A percentile compares a stretch with the other conserved stretches of the same genome.
Conservation (phyloP, 2,888 invertebrate species). For the Mesorhabditis spiculigera region DNA sequence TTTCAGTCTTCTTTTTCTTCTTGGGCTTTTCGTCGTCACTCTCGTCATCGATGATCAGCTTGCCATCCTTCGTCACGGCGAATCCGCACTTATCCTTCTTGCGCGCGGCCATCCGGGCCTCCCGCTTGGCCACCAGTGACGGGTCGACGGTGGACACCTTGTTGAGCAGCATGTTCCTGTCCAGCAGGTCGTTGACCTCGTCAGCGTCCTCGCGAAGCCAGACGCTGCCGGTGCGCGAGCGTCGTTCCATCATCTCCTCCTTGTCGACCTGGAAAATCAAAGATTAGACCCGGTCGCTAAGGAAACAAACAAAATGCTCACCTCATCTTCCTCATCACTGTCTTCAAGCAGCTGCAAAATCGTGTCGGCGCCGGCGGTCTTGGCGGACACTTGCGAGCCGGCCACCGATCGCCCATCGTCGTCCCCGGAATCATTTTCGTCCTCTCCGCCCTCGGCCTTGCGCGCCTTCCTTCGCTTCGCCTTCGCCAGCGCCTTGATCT, state of each 20-base stretch:
- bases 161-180: slow-evolving; percentile 35
- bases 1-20: slow-evolving; percentile 1
- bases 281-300: background rate
- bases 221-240: slow-evolving; percentile 26
- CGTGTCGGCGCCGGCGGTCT: slow-evolving; percentile 51
- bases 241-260: slow-evolving; percentile 8
- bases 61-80: slow-evolving; percentile 42
- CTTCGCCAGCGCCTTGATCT: slow-evolving; percentile 51
- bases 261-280: slow-evolving; percentile 23
- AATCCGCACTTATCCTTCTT: slow-evolving; percentile 39
- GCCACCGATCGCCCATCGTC: slow-evolving; percentile 17
- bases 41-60: slow-evolving; percentile 37
- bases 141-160: slow-evolving; percentile 41
- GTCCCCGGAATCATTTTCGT: slow-evolving; percentile 33
- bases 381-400: slow-evolving; percentile 30
- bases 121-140: slow-evolving; percentile 23
- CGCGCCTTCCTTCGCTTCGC: slow-evolving; percentile 25
- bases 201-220: slow-evolving; percentile 45
- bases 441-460: slow-evolving; percentile 25
- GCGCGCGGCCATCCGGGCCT: slow-evolving; percentile 23
- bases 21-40: slow-evolving; percentile 7
- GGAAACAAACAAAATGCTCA: slow-evolving; percentile 11
- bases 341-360: slow-evolving; percentile 50
- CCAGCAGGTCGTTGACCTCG: slow-evolving; percentile 43
- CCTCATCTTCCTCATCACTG: slow-evolving; percentile 41